Base-by-base conservation (phyloP, 2,888 invertebrate genomes). In the Autographa pulchrina region DNA sequence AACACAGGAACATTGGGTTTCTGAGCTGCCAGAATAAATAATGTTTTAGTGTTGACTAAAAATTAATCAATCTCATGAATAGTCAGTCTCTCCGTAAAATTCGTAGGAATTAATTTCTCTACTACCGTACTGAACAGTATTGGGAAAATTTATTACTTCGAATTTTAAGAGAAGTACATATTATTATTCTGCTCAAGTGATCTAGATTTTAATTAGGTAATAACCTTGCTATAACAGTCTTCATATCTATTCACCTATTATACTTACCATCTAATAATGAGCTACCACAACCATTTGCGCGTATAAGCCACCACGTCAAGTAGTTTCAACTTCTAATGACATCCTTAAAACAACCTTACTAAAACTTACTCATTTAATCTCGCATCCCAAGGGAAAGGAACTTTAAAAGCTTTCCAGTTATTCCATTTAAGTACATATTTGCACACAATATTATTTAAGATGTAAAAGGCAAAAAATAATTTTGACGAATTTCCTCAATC, bases 401-500 rank as follows among this genome's bases (percentile, higher is more conserved):
- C 41, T 78, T 81, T 43, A 20, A n/a, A 11, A 81, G 77, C 74
- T 61, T 68, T 31, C 66, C 56, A 48, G 68, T 77, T 70, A 78
- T 77, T 77, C 62, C 66, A 70, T 81, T 74, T 35, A 52, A 77
- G 74, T 70, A 77, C 32, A 65, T 56, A 62, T 54, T 56, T 41
- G 9, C 65, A 62, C 56, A 56, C 67, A 31, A 59, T 7, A 16
- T 32, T 8, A 59, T 9, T 25, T 13, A 41, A 35, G 63, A 72
- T 11, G 32, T 35, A 20, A 18, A 74, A 62, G 61, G 67, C 60
- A 70, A 67, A 71, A 69, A 81, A 78, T 74, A 74, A 71, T 62
- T 35, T 61, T 71, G 38, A 38, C 7, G 48, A 64, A 48, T 76
- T 78, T 78, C 69, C 35, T 76, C 73, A 76, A 84, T 80, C 68